Evolutionary conservation across 1,140 invertebrate genomes (phyloP).

Genomic region (Copidosoma floridanum): DNA sequence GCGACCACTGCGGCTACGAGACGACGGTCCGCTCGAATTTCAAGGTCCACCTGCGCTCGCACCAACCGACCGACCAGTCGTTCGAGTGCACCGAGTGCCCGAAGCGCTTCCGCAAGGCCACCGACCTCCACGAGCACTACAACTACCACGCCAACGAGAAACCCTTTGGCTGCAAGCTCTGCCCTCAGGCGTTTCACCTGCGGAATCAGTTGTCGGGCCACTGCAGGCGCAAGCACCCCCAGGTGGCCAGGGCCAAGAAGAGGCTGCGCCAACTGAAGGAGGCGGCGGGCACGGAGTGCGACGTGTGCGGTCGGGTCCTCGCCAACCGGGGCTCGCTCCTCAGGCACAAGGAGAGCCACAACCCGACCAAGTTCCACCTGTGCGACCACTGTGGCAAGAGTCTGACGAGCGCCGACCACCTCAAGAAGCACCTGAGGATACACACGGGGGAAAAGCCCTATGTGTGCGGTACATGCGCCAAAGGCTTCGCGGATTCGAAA

Average conservation of each 20-base stretch:
- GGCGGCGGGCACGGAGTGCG: slow-evolving; percentile 48
- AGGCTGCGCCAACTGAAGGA: too few relatives aligned
- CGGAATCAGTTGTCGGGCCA: slow-evolving; percentile 49
- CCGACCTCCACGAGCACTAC: slow-evolving; percentile 53
- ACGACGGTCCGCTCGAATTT: slow-evolving; percentile 49
- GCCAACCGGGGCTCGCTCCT: slow-evolving; percentile 56
- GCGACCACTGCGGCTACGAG: slow-evolving; percentile 54
- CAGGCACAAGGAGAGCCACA: slow-evolving; percentile 64
- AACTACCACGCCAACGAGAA: slow-evolving; percentile 57
- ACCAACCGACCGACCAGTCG: slow-evolving; percentile 47
- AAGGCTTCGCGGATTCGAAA: slow-evolving; percentile 57
- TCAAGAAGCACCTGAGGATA: slow-evolving; percentile 70
- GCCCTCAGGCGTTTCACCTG: slow-evolving; percentile 59
- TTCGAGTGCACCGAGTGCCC: slow-evolving; percentile 64
- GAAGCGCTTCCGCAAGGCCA: slow-evolving; percentile 61
- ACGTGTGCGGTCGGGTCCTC: slow-evolving; percentile 53
- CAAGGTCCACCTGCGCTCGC: slow-evolving; percentile 49
- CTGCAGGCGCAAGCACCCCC: slow-evolving; percentile 46
- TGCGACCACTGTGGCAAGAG: slow-evolving; percentile 79
- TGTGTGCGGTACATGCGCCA: slow-evolving; percentile 63
- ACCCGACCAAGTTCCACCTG: slow-evolving; percentile 62
- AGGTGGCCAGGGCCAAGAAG: slow-evolving; percentile 50
- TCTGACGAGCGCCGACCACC: slow-evolving; percentile 67
- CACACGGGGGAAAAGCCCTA: slow-evolving; percentile 75
- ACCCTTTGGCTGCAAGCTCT: slow-evolving; percentile 60